A percentile compares a stretch with the other conserved stretches of the same genome.
Evolutionary conservation across 64 coral and sea anemone species (phyloP).

Genomic region (Porites australiensis): DNA sequence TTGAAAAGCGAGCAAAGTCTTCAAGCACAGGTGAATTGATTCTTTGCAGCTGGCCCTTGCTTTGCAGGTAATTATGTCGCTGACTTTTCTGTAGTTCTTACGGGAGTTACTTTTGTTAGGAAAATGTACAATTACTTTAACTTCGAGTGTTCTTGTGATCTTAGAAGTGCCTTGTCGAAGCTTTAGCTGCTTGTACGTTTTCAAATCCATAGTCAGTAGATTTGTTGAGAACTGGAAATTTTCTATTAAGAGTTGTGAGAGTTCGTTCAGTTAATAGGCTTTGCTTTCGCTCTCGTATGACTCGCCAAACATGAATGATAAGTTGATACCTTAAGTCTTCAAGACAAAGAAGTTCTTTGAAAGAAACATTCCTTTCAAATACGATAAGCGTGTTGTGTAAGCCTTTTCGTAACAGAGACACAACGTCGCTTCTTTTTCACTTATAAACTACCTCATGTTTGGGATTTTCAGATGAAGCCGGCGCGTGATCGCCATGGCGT

Average conservation of each 20-base stretch:
- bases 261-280: neutral
- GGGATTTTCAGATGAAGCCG: neutral
- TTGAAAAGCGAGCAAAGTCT: neutral
- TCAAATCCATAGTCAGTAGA: too few species aligned
- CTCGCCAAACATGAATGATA: neutral
- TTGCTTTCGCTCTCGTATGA: neutral
- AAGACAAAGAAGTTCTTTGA: neutral
- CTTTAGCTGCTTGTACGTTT: too few species aligned
- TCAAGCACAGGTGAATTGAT: constrained; percentile 6
- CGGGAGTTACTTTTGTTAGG: neutral
- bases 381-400: neutral
- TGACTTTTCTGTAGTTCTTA: neutral
- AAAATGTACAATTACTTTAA: neutral
- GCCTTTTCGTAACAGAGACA: neutral
- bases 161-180: neutral
- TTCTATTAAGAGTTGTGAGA: neutral
- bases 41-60: neutral
- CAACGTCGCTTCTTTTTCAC: neutral
- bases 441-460: neutral
- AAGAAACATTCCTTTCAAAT: constrained; percentile 5
- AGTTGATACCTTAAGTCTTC: neutral
- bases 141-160: neutral
- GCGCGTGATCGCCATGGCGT: neutral
- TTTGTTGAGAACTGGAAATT: neutral
- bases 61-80: too few species aligned